A percentile compares a stretch with the other conserved stretches of the same genome.
phyloP scores from a whole-genome alignment of 2,888 invertebrate genomes.

The Sminthurides aquaticus region DNA sequence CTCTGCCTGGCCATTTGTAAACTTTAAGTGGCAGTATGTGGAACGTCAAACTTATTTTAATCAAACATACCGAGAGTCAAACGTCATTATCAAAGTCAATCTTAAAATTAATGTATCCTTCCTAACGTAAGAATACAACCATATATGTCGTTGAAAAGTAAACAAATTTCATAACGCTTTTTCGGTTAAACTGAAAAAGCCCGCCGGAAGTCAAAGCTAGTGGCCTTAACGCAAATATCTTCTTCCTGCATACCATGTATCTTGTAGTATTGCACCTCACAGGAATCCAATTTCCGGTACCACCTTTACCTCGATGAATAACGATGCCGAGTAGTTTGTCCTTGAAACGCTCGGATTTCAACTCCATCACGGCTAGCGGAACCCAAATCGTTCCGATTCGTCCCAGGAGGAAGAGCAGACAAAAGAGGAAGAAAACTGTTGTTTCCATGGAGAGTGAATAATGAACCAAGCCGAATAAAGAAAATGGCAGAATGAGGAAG shows the following conservation, averaged over 20 bases:
- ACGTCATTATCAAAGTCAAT: too few relatives aligned
- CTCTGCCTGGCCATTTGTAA: too few relatives aligned
- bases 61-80: too few relatives aligned
- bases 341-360: not conserved
- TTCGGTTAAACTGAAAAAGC: not conserved
- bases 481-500: constrained; percentile 9
- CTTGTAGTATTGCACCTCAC: too few relatives aligned
- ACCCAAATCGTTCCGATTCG: not conserved
- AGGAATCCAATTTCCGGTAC: not conserved
- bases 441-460: not conserved
- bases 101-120: too few relatives aligned
- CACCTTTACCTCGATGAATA: not conserved
- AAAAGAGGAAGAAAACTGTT: constrained; percentile 2
- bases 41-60: too few relatives aligned
- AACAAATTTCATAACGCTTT: constrained; percentile 2
- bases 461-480: constrained; percentile 4
- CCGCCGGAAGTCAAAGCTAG: not conserved
- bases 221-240: not conserved
- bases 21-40: too few relatives aligned
- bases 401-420: not conserved
- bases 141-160: not conserved
- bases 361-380: constrained; percentile 1
- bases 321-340: not conserved
- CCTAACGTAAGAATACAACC: not conserved
- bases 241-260: not conserved